phyloP scores from a whole-genome alignment of 2,797 vertebrate genomes.

The Huso huso region DNA sequence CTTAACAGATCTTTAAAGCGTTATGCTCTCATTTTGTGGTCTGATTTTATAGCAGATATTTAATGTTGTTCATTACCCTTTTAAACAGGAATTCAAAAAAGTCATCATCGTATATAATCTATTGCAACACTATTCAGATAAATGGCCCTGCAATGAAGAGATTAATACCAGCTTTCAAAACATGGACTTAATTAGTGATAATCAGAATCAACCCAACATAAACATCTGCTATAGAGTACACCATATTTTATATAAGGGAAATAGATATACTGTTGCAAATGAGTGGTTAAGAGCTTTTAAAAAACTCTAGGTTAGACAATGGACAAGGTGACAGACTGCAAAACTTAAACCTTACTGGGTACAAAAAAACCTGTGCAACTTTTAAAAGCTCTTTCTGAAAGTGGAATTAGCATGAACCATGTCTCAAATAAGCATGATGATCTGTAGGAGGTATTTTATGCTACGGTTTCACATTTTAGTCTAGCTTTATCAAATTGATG shows the following conservation, averaged over 20 bases:
- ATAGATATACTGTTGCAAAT: slow-evolving; percentile 52
- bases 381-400: too few species aligned
- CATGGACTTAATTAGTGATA: neutral
- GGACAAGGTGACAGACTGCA: slow-evolving; percentile 65
- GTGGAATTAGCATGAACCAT: too few species aligned
- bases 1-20: slow-evolving; percentile 27
- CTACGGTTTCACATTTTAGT: too few species aligned
- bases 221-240: slow-evolving; percentile 70
- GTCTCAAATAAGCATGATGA: too few species aligned
- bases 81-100: slow-evolving; percentile 21
- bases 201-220: slow-evolving; percentile 43
- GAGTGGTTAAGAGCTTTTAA: slow-evolving; percentile 51
- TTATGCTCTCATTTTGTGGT: slow-evolving; percentile 65
- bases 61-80: slow-evolving; percentile 48
- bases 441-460: too few species aligned
- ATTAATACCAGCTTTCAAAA: slow-evolving; percentile 1
- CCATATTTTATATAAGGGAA: slow-evolving; percentile 52
- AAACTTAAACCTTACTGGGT: slow-evolving; percentile 29
- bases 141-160: slow-evolving; percentile 8
- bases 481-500: too few species aligned
- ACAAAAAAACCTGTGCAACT: too few species aligned
- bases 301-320: slow-evolving; percentile 41
- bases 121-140: neutral
- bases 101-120: neutral
- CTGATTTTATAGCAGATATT: slow-evolving; percentile 60